Evolutionary conservation across 2,113 vertebrate species (phyloP).

Genomic region (Tympanuchus pallidicinctus): DNA sequence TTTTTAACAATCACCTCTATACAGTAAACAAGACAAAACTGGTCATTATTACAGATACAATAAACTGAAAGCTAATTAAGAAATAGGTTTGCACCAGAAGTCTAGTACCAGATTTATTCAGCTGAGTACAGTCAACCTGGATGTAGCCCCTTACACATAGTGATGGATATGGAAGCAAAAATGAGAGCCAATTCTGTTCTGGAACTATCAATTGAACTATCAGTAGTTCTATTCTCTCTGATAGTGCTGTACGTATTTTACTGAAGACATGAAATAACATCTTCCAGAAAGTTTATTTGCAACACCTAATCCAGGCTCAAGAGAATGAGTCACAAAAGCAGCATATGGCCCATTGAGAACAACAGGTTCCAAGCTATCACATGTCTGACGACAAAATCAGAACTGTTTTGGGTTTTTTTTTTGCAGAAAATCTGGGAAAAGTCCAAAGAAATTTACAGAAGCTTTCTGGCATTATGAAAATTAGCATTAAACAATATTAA

Average conservation of each 20-base stretch:
- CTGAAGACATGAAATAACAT: neutral
- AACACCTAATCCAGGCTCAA: neutral
- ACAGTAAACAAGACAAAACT: neutral
- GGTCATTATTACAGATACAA: neutral
- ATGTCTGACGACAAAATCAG: neutral
- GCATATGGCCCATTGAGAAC: neutral
- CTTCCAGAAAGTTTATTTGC: neutral
- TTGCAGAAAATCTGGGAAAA: neutral
- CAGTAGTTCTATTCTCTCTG: neutral
- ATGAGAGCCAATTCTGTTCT: neutral
- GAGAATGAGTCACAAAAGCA: conserved; percentile 14
- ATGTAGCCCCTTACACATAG: accelerated
- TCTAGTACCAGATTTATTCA: neutral
- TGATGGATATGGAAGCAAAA: neutral
- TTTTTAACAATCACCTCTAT: neutral
- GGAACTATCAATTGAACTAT: neutral
- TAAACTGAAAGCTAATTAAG: neutral
- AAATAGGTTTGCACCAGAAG: neutral
- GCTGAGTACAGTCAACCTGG: neutral
- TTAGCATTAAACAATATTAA: neutral
- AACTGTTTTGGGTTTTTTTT: neutral
- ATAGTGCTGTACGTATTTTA: neutral
- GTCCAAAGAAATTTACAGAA: neutral
- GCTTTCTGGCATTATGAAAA: neutral
- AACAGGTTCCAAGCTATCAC: neutral